These are phyloP conservation scores for Limnephilus rhombicus DNA, from an alignment of 2,888 invertebrate genomes.

Conservation along the genomic window DNA sequence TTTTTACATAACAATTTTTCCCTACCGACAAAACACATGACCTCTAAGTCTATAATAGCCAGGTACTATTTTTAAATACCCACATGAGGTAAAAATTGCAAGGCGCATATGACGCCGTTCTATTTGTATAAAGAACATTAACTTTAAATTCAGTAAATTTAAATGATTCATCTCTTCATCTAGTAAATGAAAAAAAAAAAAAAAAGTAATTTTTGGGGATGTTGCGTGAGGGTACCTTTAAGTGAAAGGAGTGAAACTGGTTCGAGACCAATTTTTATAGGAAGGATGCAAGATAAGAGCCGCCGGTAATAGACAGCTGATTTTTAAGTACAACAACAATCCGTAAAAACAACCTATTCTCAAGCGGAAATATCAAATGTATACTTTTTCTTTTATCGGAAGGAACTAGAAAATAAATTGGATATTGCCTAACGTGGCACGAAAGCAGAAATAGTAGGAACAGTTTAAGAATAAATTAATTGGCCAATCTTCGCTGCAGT, in stretches of 20 bases:
- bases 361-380: background rate
- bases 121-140: too few species aligned
- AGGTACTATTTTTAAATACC: too few species aligned
- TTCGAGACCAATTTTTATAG: background rate
- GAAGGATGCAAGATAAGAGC: background rate
- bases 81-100: too few species aligned
- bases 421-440: background rate
- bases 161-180: too few species aligned
- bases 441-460: background rate
- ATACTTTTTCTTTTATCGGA: background rate
- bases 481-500: background rate
- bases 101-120: too few species aligned
- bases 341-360: background rate
- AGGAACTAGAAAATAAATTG: background rate
- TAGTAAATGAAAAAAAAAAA: too few species aligned
- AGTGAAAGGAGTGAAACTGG: background rate
- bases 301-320: background rate
- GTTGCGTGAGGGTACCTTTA: background rate
- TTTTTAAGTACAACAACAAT: background rate
- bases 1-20: too few species aligned
- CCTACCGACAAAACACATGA: too few species aligned
- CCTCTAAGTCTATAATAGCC: too few species aligned
- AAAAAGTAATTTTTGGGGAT: too few species aligned
- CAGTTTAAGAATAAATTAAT: background rate
- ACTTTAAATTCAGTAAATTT: too few species aligned